Evolutionary conservation across 2,888 invertebrate species (phyloP).

Genomic region (Ceramica pisi): DNA sequence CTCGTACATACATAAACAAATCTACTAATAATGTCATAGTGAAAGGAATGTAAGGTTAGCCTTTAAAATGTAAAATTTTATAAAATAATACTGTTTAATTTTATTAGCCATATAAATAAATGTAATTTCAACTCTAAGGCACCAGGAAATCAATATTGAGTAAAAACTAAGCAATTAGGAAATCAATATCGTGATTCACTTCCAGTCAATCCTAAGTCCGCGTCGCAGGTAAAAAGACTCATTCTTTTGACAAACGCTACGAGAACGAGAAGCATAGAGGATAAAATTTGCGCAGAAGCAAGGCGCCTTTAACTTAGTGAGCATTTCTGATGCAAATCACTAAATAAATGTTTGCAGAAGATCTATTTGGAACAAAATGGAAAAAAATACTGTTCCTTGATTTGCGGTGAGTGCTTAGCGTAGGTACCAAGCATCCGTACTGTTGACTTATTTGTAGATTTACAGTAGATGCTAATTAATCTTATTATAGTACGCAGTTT

Average conservation of each 20-base stretch:
- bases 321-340: conserved; percentile 80
- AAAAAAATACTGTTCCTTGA: background rate
- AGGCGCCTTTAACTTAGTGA: conserved; percentile 76
- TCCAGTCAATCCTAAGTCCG: conserved; percentile 40
- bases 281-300: conserved; percentile 83
- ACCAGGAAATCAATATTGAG: too few relatives aligned
- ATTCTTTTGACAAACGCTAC: conserved; percentile 84
- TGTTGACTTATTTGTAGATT: too few relatives aligned
- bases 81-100: background rate
- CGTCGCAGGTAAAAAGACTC: conserved; percentile 76
- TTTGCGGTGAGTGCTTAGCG: too few relatives aligned
- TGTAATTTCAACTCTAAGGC: too few relatives aligned
- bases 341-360: conserved; percentile 31
- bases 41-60: too few relatives aligned
- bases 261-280: conserved; percentile 71
- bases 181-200: conserved; percentile 19
- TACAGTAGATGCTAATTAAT: too few relatives aligned
- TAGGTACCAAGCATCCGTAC: too few relatives aligned
- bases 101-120: background rate
- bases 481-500: too few relatives aligned
- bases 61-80: too few relatives aligned
- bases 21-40: too few relatives aligned
- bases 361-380: background rate
- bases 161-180: background rate
- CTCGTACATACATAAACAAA: too few relatives aligned